Conservation (phyloP, 1,140 invertebrate species). For the Microvelia longipes region DNA sequence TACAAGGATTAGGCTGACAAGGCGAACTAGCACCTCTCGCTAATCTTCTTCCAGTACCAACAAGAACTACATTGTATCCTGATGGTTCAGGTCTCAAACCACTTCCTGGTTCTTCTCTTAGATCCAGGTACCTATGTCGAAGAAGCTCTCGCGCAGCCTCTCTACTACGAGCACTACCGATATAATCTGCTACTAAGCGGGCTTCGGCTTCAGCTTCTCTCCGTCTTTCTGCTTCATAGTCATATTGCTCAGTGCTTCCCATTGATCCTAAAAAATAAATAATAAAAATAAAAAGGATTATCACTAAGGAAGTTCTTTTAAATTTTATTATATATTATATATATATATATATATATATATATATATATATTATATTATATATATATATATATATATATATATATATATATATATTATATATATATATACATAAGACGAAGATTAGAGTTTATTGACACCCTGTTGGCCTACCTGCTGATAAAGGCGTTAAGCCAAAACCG, state of each 20-base stretch:
- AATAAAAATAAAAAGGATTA: neutral
- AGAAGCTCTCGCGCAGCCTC: constrained; percentile 33
- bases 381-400: too few species aligned
- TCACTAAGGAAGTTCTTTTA: too few species aligned
- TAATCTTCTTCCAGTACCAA: constrained; percentile 2
- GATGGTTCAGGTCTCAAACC: constrained; percentile 22
- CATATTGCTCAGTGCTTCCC: neutral
- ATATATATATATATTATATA: too few species aligned
- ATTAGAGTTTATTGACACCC: too few species aligned
- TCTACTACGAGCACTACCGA: constrained; percentile 38
- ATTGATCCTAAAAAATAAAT: neutral
- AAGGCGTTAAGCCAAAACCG: too few species aligned
- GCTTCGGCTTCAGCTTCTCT: constrained; percentile 31
- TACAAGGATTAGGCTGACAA: constrained; percentile 28
- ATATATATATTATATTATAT: too few species aligned
- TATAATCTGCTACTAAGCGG: constrained; percentile 37
- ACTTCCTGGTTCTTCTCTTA: neutral
- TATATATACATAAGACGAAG: too few species aligned
- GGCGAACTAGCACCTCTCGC: constrained; percentile 9
- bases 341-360: too few species aligned
- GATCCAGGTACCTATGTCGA: constrained; percentile 16
- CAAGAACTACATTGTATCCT: constrained; percentile 7
- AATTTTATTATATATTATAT: too few species aligned
- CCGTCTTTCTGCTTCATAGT: constrained; percentile 29
- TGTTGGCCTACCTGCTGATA: too few species aligned